Evolutionary conservation across 2,797 vertebrate genomes (phyloP), one percentile per base, ranked within the genome.

Genomic region (Caiman crocodilus): DNA sequence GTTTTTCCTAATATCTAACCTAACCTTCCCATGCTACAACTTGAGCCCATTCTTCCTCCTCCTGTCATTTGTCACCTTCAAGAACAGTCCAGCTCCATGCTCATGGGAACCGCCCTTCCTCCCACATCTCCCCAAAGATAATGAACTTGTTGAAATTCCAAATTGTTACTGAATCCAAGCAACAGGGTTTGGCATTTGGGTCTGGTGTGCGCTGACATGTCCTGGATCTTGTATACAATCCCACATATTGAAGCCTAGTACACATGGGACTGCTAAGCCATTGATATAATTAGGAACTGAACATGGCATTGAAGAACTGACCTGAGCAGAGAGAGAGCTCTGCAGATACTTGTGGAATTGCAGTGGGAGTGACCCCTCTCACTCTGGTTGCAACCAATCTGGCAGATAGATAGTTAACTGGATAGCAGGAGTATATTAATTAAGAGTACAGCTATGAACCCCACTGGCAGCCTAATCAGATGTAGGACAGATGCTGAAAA

Each of bases 81-180:
- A 50, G 42, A 50, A 3, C 42, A 50, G 42, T 50, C 42, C 42
- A 50, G 42, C 42, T 50, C 42, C 42, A 10, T 50, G 42, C 42
- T 50, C 42, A 10, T 50, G 42, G 42, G 42, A 50, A 50, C 42
- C 9, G 42, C 42, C 42, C 42, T 50, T 50, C 42, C 42, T 89
- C 96, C 90, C 87, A 96, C 84, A 94, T 87, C 95, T 96, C 85
- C 81, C 67, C 89, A 86, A 94, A 93, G 91, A 76, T 89, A 32
- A 8, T 15, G 92, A 79, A 84, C 76, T 94, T 95, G 92, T 83
- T 92, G 91, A 88, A 79, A 85, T 97, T 96, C 91, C 90, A 61
- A 23, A 71, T 42, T 56, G 1, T 91, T 92, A 95, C 95, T 94
- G 92, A 92, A 96, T 93, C 67, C 67, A 71, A 42, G 67, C 35